phyloP scores from a whole-genome alignment of 1,140 invertebrate species.

The Helicoverpa zea region DNA sequence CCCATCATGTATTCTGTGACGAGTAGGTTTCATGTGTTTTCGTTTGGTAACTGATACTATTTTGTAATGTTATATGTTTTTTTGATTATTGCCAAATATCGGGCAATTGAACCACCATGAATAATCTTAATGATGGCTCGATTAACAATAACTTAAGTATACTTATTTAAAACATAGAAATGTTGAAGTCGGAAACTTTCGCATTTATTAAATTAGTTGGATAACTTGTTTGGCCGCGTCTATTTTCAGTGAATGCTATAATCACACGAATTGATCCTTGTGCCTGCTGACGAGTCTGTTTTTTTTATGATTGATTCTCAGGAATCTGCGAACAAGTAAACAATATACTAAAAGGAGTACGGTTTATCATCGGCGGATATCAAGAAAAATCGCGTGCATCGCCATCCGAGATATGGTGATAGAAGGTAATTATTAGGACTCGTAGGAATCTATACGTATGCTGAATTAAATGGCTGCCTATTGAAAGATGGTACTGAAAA shows the following conservation, averaged over 20 bases:
- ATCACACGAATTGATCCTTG: not conserved
- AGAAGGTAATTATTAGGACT: no score
- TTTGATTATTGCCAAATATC: not conserved
- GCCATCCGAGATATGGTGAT: no score
- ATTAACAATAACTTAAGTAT: not conserved
- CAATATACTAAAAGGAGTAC: no score
- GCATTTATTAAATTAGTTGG: not conserved
- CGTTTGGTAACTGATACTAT: not conserved
- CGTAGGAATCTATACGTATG: no score
- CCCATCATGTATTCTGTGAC: not conserved
- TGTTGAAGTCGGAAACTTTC: constrained; percentile 12
- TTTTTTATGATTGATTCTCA: not conserved
- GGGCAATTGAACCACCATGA: no score
- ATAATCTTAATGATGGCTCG: not conserved
- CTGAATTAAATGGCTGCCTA: no score
- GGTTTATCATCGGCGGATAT: no score
- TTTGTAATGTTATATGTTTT: not conserved
- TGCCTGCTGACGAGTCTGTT: not conserved
- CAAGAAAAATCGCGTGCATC: no score
- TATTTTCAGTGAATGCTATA: constrained; percentile 4
- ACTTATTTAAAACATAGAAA: constrained; percentile 1
- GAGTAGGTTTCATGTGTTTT: not conserved
- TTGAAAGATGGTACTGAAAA: no score
- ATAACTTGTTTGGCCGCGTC: not conserved
- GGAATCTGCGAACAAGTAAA: no score